phyloP scores from a whole-genome alignment of 2,797 vertebrate species.

The Pipistrellus kuhlii region DNA sequence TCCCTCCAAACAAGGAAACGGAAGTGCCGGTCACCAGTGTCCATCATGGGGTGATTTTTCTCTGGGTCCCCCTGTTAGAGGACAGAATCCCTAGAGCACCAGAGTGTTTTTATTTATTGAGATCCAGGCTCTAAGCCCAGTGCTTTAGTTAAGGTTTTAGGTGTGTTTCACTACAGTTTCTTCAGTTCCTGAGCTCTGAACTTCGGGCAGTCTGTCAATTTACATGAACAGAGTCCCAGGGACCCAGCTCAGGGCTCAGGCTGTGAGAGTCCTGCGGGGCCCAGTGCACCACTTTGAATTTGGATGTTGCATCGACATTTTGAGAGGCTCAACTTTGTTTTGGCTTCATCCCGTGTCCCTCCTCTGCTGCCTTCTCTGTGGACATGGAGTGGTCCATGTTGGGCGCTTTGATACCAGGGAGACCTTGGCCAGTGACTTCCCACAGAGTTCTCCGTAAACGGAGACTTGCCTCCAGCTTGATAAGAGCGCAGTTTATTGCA shows the following conservation, averaged over 20 bases:
- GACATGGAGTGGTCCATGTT: neutral
- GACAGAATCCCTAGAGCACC: neutral
- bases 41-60: slow-evolving; percentile 24
- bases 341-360: neutral
- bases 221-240: neutral
- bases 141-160: slow-evolving; percentile 46
- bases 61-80: neutral
- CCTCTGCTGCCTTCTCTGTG: neutral
- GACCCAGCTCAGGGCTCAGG: neutral
- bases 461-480: neutral
- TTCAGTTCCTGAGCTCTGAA: neutral
- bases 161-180: neutral
- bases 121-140: neutral
- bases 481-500: slow-evolving; percentile 36
- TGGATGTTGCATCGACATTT: neutral
- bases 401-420: neutral
- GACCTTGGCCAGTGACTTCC: neutral
- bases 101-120: neutral
- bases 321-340: neutral
- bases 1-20: neutral
- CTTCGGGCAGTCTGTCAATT: neutral
- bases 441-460: neutral
- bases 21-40: neutral
- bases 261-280: neutral
- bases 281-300: slow-evolving; percentile 2